phyloP scores from a whole-genome alignment of 1,140 invertebrate genomes.

The Caerostris extrusa region DNA sequence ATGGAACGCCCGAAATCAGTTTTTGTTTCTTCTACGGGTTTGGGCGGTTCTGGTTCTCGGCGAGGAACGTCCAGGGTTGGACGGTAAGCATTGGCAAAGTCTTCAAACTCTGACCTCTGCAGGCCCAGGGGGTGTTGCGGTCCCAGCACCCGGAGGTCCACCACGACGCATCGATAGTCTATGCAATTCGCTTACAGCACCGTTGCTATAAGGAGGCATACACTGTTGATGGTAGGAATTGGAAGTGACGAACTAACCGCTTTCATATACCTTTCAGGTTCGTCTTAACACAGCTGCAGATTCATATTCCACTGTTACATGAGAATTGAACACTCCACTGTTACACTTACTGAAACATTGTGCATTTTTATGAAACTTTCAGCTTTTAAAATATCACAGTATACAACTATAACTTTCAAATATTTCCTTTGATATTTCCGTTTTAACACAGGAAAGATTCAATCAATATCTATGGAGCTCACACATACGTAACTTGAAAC shows the following conservation, averaged over 20 bases:
- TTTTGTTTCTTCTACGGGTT: slow-evolving; percentile 32
- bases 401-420: background rate
- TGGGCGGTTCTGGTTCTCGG: slow-evolving; percentile 8
- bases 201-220: slow-evolving; percentile 73
- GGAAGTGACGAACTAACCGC: too few species aligned
- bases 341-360: background rate
- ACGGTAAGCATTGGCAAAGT: slow-evolving; percentile 70
- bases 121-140: slow-evolving; percentile 39
- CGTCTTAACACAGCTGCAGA: background rate
- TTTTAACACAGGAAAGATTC: background rate
- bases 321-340: background rate
- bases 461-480: background rate
- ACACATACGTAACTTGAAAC: background rate
- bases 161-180: slow-evolving; percentile 68
- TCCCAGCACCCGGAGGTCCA: slow-evolving; percentile 53
- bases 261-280: background rate
- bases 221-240: background rate
- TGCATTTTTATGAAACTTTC: background rate
- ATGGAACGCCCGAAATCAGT: slow-evolving; percentile 70
- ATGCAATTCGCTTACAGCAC: background rate
- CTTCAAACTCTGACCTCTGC: slow-evolving; percentile 73
- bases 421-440: background rate
- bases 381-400: slow-evolving; percentile 1
- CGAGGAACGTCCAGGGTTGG: slow-evolving; percentile 34
- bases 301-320: background rate